Evolutionary conservation across 2,888 invertebrate genomes (phyloP).

Genomic region (Meloe dianella): DNA sequence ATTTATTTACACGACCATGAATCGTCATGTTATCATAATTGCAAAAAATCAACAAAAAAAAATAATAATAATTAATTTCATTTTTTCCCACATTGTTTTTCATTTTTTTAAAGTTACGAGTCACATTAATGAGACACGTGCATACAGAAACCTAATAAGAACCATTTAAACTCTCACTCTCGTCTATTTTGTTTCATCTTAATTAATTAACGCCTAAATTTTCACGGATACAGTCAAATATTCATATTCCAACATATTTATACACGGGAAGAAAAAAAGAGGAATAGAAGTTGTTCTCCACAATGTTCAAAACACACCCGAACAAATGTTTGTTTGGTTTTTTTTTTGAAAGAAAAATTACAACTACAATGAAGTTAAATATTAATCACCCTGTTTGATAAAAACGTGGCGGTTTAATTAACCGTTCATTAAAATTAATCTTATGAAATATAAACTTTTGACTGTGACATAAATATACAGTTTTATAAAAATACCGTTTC

Average conservation of each 20-base stretch:
- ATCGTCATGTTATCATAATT: conserved; percentile 53
- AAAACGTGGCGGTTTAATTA: background rate
- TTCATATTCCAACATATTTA: conserved; percentile 42
- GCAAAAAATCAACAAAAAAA: conserved; percentile 31
- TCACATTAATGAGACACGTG: conserved; percentile 55
- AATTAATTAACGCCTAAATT: background rate
- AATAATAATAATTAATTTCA: conserved; percentile 4
- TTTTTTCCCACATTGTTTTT: background rate
- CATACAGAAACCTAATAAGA: conserved; percentile 44
- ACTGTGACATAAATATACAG: conserved; percentile 32
- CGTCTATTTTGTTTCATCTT: conserved; percentile 25
- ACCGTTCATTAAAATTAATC: background rate
- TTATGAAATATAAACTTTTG: conserved; percentile 44
- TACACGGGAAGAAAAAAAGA: no score
- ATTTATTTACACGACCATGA: conserved; percentile 52
- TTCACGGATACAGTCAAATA: conserved; percentile 46
- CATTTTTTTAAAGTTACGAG: conserved; percentile 44
- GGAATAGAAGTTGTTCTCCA: no score
- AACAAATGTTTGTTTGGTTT: no score
- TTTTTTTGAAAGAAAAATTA: no score
- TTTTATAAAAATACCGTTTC: background rate
- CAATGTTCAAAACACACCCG: no score
- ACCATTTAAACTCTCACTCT: conserved; percentile 54
- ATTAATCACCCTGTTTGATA: conserved; percentile 7
- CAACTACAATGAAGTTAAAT: no score